Conservation (phyloP, 92 coral and sea anemone genomes). For the Meandrina meandrites region DNA sequence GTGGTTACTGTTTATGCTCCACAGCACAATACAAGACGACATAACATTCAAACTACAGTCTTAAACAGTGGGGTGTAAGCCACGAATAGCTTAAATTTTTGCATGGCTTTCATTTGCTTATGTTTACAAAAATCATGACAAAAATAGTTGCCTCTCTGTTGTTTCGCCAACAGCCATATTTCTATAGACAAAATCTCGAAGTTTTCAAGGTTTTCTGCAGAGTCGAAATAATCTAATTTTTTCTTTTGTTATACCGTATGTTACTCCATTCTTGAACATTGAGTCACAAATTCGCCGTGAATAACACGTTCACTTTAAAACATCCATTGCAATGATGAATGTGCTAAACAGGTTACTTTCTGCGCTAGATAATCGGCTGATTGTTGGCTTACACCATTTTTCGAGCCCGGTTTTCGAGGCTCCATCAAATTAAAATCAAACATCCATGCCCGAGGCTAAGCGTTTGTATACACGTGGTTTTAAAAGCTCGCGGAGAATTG, state of each 20-base stretch:
- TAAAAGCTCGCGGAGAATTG: slow-evolving; percentile 9
- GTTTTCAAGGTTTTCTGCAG: neutral
- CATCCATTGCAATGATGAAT: neutral
- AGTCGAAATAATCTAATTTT: neutral
- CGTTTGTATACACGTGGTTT: slow-evolving; percentile 27
- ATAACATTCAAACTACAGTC: slow-evolving; percentile 8
- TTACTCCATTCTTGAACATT: neutral
- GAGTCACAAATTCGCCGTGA: neutral
- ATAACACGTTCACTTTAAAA: neutral
- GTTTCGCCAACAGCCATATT: neutral
- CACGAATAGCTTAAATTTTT: slow-evolving; percentile 19
- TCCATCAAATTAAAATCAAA: neutral
- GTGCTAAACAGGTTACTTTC: neutral
- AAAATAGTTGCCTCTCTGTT: neutral
- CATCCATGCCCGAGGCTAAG: slow-evolving; percentile 27
- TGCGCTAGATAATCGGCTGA: neutral
- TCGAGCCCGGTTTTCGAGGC: too few species aligned
- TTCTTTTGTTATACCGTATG: neutral
- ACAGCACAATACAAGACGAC: slow-evolving; percentile 1
- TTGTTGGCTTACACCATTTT: neutral
- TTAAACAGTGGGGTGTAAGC: slow-evolving; percentile 8
- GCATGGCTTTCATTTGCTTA: neutral
- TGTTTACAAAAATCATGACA: neutral
- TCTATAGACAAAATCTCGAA: neutral
- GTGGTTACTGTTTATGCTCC: slow-evolving; percentile 31